Conservation (phyloP, 2,113 vertebrate genomes). For the Miniopterus natalensis region DNA sequence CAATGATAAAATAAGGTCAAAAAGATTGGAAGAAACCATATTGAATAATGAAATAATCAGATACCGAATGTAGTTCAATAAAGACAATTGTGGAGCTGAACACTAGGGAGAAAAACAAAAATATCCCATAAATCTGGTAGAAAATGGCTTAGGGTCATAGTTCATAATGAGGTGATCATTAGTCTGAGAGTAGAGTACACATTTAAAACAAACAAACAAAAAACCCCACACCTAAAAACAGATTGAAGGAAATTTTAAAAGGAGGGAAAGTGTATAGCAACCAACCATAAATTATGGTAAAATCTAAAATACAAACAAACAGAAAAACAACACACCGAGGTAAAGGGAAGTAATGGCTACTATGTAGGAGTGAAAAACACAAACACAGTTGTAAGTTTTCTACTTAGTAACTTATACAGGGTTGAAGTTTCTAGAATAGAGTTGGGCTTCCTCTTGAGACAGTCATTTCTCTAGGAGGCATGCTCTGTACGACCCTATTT, state of each 20-base stretch:
- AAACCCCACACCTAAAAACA: neutral
- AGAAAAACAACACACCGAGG: neutral
- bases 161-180: neutral
- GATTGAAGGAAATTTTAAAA: neutral
- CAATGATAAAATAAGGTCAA: neutral
- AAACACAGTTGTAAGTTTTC: neutral
- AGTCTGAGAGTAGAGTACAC: neutral
- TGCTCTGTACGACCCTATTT: neutral
- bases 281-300: neutral
- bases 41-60: neutral
- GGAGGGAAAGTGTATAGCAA: neutral
- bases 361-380: neutral
- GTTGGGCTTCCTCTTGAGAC: neutral
- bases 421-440: neutral
- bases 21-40: neutral
- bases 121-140: neutral
- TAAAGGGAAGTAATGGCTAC: neutral
- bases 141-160: neutral
- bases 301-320: neutral
- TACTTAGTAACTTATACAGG: neutral
- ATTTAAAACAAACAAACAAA: neutral
- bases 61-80: neutral
- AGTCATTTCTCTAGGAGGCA: neutral
- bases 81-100: neutral
- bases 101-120: neutral